Percentiles rank a stretch among this genome's conserved stretches.
phyloP scores from a whole-genome alignment of 2,888 invertebrate genomes.

The Drosophila rellima region DNA sequence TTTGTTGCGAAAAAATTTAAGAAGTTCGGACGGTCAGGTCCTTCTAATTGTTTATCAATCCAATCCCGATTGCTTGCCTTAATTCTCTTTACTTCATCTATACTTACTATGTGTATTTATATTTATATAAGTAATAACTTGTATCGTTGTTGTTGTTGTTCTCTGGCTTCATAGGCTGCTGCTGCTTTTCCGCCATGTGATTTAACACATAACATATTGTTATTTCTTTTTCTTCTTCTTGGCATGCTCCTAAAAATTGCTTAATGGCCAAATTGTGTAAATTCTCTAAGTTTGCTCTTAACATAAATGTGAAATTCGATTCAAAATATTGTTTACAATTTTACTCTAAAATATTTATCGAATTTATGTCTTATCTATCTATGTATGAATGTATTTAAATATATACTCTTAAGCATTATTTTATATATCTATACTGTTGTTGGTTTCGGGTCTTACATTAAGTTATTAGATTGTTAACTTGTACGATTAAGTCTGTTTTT shows the following conservation, averaged over 20 bases:
- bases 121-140: slow-evolving; percentile 31
- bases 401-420: slow-evolving; percentile 16
- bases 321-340: neutral
- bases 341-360: slow-evolving; percentile 1
- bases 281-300: slow-evolving; percentile 20
- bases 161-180: slow-evolving; percentile 29
- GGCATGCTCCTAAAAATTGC: slow-evolving; percentile 46
- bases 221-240: slow-evolving; percentile 8
- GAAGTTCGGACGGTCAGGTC: neutral
- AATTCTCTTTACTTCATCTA: slow-evolving; percentile 26
- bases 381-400: slow-evolving; percentile 21
- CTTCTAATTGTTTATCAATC: slow-evolving; percentile 18
- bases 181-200: slow-evolving; percentile 39
- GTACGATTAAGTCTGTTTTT: slow-evolving; percentile 36
- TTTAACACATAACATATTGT: slow-evolving; percentile 31
- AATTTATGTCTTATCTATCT: slow-evolving; percentile 21
- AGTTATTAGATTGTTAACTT: slow-evolving; percentile 1
- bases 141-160: slow-evolving; percentile 44
- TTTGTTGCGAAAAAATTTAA: neutral
- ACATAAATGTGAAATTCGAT: slow-evolving; percentile 17
- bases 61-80: slow-evolving; percentile 35
- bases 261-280: slow-evolving; percentile 18
- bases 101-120: slow-evolving; percentile 16
- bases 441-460: slow-evolving; percentile 46
- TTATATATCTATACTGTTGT: slow-evolving; percentile 41